phyloP scores from a whole-genome alignment of 53 echinoderm and acorn worm genomes.

The Antedon mediterranea region DNA sequence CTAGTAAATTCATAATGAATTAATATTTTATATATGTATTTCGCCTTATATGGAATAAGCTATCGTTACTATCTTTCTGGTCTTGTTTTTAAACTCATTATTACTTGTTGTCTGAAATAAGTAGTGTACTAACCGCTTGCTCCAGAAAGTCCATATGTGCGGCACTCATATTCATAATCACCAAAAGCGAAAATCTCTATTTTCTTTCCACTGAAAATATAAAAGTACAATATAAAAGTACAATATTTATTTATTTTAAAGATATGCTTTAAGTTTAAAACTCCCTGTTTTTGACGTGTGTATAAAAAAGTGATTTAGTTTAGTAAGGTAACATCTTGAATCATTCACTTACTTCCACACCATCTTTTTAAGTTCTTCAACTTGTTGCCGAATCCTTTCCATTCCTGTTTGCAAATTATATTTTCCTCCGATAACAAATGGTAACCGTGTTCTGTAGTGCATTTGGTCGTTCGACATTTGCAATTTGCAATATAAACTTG shows the following conservation, averaged over 20 bases:
- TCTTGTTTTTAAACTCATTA: too few species aligned
- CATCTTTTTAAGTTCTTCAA: conserved; percentile 7
- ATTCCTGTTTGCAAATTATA: conserved; percentile 19
- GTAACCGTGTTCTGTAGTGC: conserved; percentile 10
- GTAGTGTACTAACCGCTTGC: not conserved
- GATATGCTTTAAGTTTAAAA: too few species aligned
- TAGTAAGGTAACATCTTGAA: not conserved
- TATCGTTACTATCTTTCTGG: too few species aligned
- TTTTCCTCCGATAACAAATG: conserved; percentile 10
- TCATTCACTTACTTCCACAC: conserved; percentile 9
- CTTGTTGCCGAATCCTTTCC: conserved; percentile 6
- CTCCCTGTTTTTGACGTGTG: too few species aligned
- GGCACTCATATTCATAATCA: conserved; percentile 10
- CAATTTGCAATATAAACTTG: conserved; percentile 29
- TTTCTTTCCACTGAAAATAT: conserved; percentile 1
- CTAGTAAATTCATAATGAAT: too few species aligned
- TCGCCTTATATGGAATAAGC: too few species aligned
- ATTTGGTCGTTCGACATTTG: conserved; percentile 18
- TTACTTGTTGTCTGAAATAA: not conserved
- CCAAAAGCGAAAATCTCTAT: conserved; percentile 14
- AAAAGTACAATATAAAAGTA: too few species aligned
- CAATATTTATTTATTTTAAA: too few species aligned
- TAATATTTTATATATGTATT: too few species aligned
- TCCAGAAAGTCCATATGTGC: conserved; percentile 20
- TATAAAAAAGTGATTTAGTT: not conserved